Percentiles rank a stretch among this genome's conserved stretches.
These are phyloP conservation scores for Menidia beryllina DNA, from an alignment of 2,113 vertebrate genomes.

Conservation along the genomic window DNA sequence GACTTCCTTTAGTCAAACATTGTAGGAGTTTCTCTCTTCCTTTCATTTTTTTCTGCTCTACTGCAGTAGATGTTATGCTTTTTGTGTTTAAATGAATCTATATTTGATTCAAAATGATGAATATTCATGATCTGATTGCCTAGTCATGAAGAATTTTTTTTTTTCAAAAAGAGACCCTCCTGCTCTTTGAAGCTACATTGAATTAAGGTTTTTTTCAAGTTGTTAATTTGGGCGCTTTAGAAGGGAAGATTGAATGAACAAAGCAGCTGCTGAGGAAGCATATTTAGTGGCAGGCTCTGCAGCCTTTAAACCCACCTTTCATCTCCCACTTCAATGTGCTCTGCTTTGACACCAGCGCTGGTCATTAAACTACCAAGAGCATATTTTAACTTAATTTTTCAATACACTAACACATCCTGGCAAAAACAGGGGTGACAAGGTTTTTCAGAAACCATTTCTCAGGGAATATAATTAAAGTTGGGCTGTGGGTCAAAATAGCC, in stretches of 20 bases:
- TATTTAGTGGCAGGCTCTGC: conserved; percentile 53
- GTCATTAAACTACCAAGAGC: conserved; percentile 62
- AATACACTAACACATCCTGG: conserved; percentile 19
- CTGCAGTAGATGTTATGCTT: conserved; percentile 4
- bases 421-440: conserved; percentile 6
- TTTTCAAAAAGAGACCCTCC: conserved; percentile 11
- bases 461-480: not conserved
- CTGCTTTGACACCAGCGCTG: conserved; percentile 44
- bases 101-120: conserved; percentile 41
- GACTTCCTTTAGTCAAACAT: not conserved
- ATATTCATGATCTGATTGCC: conserved; percentile 56
- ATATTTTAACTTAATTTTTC: conserved; percentile 50
- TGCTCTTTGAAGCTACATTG: conserved; percentile 54
- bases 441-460: conserved; percentile 1
- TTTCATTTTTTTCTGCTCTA: conserved; percentile 20
- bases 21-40: conserved; percentile 13
- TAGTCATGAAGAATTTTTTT: conserved; percentile 27
- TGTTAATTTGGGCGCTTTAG: conserved; percentile 63
- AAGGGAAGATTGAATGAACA: conserved; percentile 63
- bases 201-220: conserved; percentile 54
- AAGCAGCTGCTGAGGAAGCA: conserved; percentile 67
- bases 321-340: conserved; percentile 42
- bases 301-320: conserved; percentile 66
- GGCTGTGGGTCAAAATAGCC: conserved; percentile 1
- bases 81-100: conserved; percentile 35